Conservation (phyloP, 2,113 vertebrate genomes). For the Etheostoma cragini region DNA sequence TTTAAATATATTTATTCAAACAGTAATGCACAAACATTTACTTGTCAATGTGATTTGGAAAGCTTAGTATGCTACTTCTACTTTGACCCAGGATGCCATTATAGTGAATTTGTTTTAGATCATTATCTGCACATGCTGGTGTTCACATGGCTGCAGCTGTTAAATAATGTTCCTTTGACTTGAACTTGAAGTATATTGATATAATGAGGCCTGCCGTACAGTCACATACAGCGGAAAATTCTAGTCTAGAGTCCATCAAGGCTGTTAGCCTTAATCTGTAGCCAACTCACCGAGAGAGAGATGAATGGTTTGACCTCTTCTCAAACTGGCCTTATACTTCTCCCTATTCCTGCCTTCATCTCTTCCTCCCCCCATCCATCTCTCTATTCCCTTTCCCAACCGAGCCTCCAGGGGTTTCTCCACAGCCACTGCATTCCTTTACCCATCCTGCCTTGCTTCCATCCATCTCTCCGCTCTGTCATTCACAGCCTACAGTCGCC, state of each 20-base stretch:
- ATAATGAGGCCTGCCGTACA: conserved; percentile 34
- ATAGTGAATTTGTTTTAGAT: not conserved
- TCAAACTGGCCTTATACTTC: conserved; percentile 50
- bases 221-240: conserved; percentile 17
- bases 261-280: conserved; percentile 48
- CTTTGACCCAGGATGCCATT: not conserved
- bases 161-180: conserved; percentile 20
- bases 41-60: not conserved
- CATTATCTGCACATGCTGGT: not conserved
- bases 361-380: conserved; percentile 61
- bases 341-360: conserved; percentile 14
- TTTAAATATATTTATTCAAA: not conserved
- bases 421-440: conserved; percentile 57
- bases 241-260: conserved; percentile 29
- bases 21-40: not conserved
- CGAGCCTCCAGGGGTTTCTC: conserved; percentile 73
- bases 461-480: conserved; percentile 60
- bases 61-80: not conserved
- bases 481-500: conserved; percentile 64
- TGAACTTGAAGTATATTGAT: conserved; percentile 23
- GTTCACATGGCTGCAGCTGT: not conserved
- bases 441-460: conserved; percentile 60
- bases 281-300: conserved; percentile 31
- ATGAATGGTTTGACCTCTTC: conserved; percentile 63
- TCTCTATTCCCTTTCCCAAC: conserved; percentile 47